Conservation (phyloP, 1,140 invertebrate genomes). For the Bemisia tabaci region DNA sequence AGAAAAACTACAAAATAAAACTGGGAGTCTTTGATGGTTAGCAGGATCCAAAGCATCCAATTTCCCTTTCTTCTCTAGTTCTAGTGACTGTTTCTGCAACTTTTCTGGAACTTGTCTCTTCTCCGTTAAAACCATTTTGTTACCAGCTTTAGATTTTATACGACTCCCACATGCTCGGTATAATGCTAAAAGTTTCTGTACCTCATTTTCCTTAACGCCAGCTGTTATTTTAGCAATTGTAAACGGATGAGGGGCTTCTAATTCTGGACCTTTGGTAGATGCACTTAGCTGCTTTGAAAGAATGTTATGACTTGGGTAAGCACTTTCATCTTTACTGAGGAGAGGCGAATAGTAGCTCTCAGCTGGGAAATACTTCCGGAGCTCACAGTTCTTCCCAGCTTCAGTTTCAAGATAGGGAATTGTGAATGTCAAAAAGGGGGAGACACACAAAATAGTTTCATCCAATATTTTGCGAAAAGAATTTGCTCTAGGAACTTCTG, state of each 20-base stretch:
- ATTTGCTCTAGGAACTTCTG: conserved; percentile 38
- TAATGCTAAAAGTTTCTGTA: conserved; percentile 62
- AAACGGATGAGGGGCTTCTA: conserved; percentile 47
- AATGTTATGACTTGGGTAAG: neutral
- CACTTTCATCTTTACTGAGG: conserved; percentile 25
- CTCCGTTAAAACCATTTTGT: conserved; percentile 6
- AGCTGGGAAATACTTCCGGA: conserved; percentile 62
- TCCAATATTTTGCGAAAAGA: conserved; percentile 58
- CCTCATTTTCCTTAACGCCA: conserved; percentile 39
- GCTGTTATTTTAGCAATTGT: conserved; percentile 50
- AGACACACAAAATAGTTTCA: conserved; percentile 63
- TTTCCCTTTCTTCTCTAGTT: conserved; percentile 20
- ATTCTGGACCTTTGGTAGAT: neutral
- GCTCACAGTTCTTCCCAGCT: conserved; percentile 54
- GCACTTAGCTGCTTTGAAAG: neutral
- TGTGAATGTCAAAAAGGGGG: conserved; percentile 62
- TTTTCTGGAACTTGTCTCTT: conserved; percentile 11
- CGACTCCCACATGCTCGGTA: conserved; percentile 73
- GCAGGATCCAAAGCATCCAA: conserved; percentile 71
- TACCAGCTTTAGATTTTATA: conserved; percentile 29
- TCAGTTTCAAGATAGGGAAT: conserved; percentile 83
- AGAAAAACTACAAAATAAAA: conserved; percentile 87
- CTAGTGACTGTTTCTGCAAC: conserved; percentile 22
- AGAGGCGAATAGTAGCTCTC: conserved; percentile 61
- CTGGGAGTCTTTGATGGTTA: conserved; percentile 75